Base-by-base conservation (phyloP, 1,140 invertebrate species). In the Bombus picipes region DNA sequence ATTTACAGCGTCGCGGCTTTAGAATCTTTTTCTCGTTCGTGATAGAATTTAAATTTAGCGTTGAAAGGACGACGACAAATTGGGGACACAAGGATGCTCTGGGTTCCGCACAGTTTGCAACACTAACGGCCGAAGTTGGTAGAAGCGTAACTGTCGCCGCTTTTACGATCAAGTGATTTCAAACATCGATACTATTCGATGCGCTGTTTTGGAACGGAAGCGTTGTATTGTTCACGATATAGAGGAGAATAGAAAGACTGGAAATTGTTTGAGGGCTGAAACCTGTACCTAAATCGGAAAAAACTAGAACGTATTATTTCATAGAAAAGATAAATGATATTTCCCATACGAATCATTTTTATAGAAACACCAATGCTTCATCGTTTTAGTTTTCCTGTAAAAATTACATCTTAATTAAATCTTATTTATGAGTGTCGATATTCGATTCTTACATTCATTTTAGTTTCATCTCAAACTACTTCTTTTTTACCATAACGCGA, bases 151-250 rank as follows among this genome's bases (percentile, higher is more conserved):
- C 39, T 71, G 62, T 81, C 47, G 43, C 6, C 43, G 43, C 37
- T 81, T 81, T 81, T 53, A 13, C 47, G 43, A 53, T 39, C 74
- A 70, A 81, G 39, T 53, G 43, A 32, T 43, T 81, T 53, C 78
- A 39, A 71, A 71, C 47, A 53, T 81, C 32, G 78, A 53, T 71
- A 53, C 25, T n/a, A 47, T 53, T 71, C 25, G n/a, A 71, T n/a
- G 43, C 37, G 8, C 37, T 28, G 47, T 47, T 81, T 80, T 66
- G 22, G 39, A 43, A 62, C 18, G 12, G 32, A 66, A 79, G 39
- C 39, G 39, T 43, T 62, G 39, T 13, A 66, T 43, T 65, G 62
- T 22, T 25, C 22, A 2, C 43, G 18, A 43, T 25, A 32, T 32
- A 62, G 43, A 79, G 6, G 4, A 37, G n/a, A 10, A 15, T 8